phyloP scores from a whole-genome alignment of 2,888 invertebrate genomes.

The Antheraea assamensis region DNA sequence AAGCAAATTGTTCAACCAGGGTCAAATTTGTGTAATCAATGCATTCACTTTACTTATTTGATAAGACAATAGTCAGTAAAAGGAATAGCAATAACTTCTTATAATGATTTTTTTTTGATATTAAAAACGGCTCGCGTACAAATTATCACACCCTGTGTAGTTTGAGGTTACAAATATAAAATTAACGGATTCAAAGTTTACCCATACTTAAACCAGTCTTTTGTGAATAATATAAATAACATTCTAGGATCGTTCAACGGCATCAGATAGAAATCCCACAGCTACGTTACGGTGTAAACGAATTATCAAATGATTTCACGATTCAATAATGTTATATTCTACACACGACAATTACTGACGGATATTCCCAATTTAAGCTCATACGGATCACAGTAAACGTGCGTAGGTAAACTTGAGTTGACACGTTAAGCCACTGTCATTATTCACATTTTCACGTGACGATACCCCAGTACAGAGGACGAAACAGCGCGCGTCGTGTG shows the following conservation, averaged over 20 bases:
- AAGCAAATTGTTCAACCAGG: neutral
- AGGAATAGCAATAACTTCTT: too few species aligned
- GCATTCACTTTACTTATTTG: too few species aligned
- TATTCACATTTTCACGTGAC: conserved; percentile 66
- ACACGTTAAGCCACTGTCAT: conserved; percentile 52
- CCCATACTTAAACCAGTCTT: too few species aligned
- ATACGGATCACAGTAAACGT: conserved; percentile 30
- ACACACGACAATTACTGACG: conserved; percentile 16
- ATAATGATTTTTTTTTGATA: too few species aligned
- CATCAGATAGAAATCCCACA: neutral
- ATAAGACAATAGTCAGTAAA: too few species aligned
- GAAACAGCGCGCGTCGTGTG: conserved; percentile 15
- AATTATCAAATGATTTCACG: neutral
- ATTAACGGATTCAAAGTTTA: too few species aligned
- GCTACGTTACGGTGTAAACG: neutral
- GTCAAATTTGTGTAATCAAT: too few species aligned
- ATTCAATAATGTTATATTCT: conserved; percentile 10
- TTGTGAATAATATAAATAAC: too few species aligned
- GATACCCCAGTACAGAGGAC: conserved; percentile 19
- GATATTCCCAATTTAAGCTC: conserved; percentile 33
- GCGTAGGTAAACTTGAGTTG: conserved; percentile 42
- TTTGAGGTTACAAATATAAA: too few species aligned
- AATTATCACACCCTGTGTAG: too few species aligned
- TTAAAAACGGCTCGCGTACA: too few species aligned
- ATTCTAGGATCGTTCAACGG: neutral